These are phyloP conservation scores for Macrobrachium nipponense DNA, from an alignment of 1,140 invertebrate genomes.

Conservation along the genomic window DNA sequence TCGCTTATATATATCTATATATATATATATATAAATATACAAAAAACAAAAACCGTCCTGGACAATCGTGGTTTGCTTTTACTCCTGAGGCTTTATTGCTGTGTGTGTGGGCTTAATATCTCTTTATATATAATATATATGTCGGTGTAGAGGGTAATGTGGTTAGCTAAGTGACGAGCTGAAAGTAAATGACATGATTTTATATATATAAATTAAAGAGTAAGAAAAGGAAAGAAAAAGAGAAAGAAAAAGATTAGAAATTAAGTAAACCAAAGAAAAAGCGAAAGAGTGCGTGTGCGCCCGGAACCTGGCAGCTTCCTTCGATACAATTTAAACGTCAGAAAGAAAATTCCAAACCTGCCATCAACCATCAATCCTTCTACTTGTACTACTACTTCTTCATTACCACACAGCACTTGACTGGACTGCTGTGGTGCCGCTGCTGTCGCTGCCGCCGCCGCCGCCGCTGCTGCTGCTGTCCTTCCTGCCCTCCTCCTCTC, in stretches of 20 bases:
- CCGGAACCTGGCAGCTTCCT: no score
- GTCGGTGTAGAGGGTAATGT: constrained; percentile 57
- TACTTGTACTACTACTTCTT: constrained; percentile 25
- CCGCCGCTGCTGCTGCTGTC: constrained; percentile 31
- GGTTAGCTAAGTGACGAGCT: constrained; percentile 40
- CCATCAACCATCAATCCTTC: background rate
- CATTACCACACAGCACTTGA: constrained; percentile 13
- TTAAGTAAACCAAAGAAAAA: no score
- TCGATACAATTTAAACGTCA: no score
- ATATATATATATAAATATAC: no score
- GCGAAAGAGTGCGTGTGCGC: no score
- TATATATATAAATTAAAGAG: no score
- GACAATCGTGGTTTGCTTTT: constrained; percentile 39
- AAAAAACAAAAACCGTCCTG: constrained; percentile 44
- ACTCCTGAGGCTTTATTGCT: constrained; percentile 33
- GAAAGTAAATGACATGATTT: no score
- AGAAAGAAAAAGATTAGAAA: no score
- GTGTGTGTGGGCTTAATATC: background rate
- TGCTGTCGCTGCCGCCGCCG: constrained; percentile 1
- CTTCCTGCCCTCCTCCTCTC: constrained; percentile 16
- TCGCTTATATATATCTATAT: constrained; percentile 10
- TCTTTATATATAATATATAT: constrained; percentile 53
- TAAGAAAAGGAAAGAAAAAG: no score
- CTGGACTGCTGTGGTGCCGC: background rate
- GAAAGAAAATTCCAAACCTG: constrained; percentile 7